Evolutionary conservation across 2,113 vertebrate genomes (phyloP).

Genomic region (Pongo abelii): DNA sequence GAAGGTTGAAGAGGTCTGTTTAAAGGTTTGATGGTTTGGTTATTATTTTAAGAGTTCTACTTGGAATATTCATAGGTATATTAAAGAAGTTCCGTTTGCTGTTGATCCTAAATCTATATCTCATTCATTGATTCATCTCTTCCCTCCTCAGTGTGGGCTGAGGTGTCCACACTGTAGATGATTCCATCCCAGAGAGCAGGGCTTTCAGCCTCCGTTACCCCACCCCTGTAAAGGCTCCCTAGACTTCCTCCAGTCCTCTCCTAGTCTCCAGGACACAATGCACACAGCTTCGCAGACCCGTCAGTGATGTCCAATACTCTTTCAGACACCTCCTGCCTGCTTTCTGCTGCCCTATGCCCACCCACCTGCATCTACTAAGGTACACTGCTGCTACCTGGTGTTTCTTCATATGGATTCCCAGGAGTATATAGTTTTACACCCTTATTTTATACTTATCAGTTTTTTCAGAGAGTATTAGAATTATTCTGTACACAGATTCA

Average conservation of each 20-base stretch:
- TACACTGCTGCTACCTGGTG: no score
- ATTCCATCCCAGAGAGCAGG: not conserved
- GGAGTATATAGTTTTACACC: not conserved
- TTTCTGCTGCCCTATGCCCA: not conserved
- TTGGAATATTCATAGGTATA: not conserved
- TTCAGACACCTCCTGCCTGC: not conserved
- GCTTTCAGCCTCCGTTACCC: not conserved
- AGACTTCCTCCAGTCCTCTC: not conserved
- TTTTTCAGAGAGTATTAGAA: not conserved
- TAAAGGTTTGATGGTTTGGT: not conserved
- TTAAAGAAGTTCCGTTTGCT: not conserved
- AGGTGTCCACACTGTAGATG: not conserved
- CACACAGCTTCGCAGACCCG: not conserved
- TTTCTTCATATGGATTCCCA: not conserved
- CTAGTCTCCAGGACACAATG: not conserved
- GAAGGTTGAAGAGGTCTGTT: not conserved
- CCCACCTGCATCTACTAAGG: not conserved
- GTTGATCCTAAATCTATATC: not conserved
- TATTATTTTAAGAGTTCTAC: not conserved
- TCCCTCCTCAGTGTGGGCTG: not conserved
- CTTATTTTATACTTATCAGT: not conserved
- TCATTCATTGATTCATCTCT: not conserved
- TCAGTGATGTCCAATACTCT: not conserved
- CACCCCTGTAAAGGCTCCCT: not conserved
- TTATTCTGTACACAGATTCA: not conserved